A percentile compares a stretch with the other conserved stretches of the same genome.
These are phyloP conservation scores for Cuniculus paca DNA, from an alignment of 2,797 vertebrate species.

Conservation along the genomic window DNA sequence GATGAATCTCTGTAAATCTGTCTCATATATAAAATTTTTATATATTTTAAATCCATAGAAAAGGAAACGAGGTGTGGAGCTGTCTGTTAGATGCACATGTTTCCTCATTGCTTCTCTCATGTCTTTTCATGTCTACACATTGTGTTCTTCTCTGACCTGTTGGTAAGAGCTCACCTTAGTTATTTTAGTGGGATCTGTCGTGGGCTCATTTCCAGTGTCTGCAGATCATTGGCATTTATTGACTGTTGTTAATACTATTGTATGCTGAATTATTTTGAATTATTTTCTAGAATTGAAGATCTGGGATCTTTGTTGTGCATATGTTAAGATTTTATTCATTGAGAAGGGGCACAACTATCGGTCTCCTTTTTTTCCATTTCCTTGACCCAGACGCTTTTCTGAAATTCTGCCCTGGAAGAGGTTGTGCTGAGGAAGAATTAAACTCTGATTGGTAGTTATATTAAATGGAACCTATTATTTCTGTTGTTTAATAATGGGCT, in stretches of 20 bases:
- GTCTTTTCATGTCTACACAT: not conserved
- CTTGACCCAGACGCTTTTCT: not conserved
- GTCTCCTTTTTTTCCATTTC: not conserved
- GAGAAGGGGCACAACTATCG: not conserved
- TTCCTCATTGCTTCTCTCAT: not conserved
- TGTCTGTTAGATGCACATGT: not conserved
- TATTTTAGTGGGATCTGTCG: slow-evolving; percentile 3
- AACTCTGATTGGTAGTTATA: slow-evolving; percentile 23
- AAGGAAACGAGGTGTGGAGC: not conserved
- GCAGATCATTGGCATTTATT: slow-evolving; percentile 3
- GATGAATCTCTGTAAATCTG: not conserved
- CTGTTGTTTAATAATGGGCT: not conserved
- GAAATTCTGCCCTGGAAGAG: slow-evolving; percentile 8
- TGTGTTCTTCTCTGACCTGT: slow-evolving; percentile 29
- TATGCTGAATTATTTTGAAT: slow-evolving; percentile 32
- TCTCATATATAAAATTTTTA: not conserved
- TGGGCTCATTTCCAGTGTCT: not conserved
- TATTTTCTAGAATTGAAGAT: slow-evolving; percentile 62
- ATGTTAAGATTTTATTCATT: slow-evolving; percentile 43
- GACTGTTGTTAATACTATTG: not conserved
- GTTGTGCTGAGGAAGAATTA: not conserved
- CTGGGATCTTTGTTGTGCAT: not conserved
- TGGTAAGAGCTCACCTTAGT: not conserved
- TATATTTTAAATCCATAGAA: slow-evolving; percentile 27
- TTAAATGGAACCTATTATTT: slow-evolving; percentile 1